Evolutionary conservation across 2,888 invertebrate genomes (phyloP), one percentile per base, ranked within the genome.

Genomic region (Orchesellides sinensis): DNA sequence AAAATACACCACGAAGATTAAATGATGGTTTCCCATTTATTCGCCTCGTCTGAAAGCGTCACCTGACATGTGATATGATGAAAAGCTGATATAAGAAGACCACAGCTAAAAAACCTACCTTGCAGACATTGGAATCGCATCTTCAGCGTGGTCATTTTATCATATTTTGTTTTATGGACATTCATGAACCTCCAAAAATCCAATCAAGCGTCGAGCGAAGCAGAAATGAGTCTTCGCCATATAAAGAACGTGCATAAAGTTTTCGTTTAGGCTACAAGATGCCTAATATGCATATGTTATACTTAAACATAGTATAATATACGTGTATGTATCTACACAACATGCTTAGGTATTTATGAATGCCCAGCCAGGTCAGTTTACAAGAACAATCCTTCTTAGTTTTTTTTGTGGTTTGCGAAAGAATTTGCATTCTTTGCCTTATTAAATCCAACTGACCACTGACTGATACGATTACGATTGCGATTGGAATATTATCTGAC

Each of bases 371-470:
- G n/a, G n/a, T n/a, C n/a, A n/a, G n/a, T n/a, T n/a, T n/a, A n/a
- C n/a, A n/a, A n/a, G n/a, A n/a, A n/a, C n/a, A n/a, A n/a, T n/a
- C n/a, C n/a, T n/a, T n/a, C n/a, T n/a, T 32, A 23, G 35, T 40
- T 61, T 61, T 61, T 61, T 47, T n/a, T 47, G 35, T 63, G 40
- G 40, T 63, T 63, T 12, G 10, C 63, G 40, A 59, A 63, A 63
- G 63, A 63, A 63, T 21, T 35, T 29, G 27, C 75, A 75, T 81
- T 81, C 74, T 40, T 47, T 35, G 19, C 81, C 19, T 68, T 49
- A 81, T 81, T 68, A 56, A 49, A 40, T 81, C 40, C 61, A 29
- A 68, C 56, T 81, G 73, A 81, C 73, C 73, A 80, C 54, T 49
- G 17, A 2, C 32, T 19, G 32, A 45, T 14, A 45, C 45, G n/a